Base-by-base conservation (phyloP, 2,888 invertebrate species). In the Lithophane semibrunnea region DNA sequence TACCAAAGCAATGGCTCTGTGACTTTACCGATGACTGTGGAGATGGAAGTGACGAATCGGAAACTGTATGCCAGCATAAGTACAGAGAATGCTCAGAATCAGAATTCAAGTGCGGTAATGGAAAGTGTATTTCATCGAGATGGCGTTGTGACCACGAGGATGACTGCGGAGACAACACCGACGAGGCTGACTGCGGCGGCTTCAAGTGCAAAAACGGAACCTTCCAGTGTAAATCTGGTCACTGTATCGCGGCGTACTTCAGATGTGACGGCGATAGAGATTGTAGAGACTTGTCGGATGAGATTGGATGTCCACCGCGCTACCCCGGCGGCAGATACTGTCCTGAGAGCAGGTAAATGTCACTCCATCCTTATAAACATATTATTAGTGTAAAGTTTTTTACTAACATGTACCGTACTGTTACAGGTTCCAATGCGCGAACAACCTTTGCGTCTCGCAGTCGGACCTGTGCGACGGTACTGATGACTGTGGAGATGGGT, bases 21-120 rank as follows among this genome's bases (percentile, higher is more conserved):
- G 99, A 99, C 92, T 99, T 99, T 94, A 99, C 99, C 49, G 99
- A 99, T 90, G 99, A 99, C 92, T 99, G 99, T 90, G 98, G 99
- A 0, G 99, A 99, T 93, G 98, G 98, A 64, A 98, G 98, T 73
- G 99, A 99, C 92, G 99, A 99, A 93, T 96, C 97, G 1, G 98
- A 98, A 87, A 95, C 97, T 0, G 96, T 98, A 54, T 99, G 99
- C 94, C 98, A 98, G 89, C 98, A 98, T 73, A 97, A 97, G 78
- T 99, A 99, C 93, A 97, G 99, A 37, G 98, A 98, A 75, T 99
- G 99, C 91, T 99, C 99, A 0, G 99, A 99, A 92, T 99, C 98
- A 0, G 99, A 99, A 92, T 99, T 99, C 97, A 97, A 97, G 73
- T 99, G 99, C 91, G 97, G 96, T 66, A 99, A 99, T 91, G 98